Evolutionary conservation across 2,888 invertebrate genomes (phyloP), one percentile per base, ranked within the genome.

Genomic region (Chloromyia formosa): DNA sequence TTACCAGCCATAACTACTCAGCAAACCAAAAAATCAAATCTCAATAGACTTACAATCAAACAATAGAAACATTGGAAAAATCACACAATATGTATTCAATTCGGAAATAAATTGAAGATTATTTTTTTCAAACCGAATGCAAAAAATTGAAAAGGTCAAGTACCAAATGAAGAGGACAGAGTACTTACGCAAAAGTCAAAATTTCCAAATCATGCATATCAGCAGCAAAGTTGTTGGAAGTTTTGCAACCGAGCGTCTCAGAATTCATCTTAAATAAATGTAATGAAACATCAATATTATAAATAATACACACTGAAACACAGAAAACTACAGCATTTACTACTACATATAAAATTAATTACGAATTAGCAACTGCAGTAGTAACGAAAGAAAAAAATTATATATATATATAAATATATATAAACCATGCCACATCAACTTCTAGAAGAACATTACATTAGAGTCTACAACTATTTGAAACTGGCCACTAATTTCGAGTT

Each of bases 401-500:
- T 16, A 71, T 22, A 56, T 35, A 16, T 23, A 3, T 69, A 23
- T 56, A 20, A 35, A n/a, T 35, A 68, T 23, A 10, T 54, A 23
- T 54, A 69, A 69, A 12, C 62, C 2, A 35, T 35, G 27, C 27
- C 27, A 35, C 27, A 35, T 35, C 27, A 35, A 35, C 7, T 7
- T 35, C 3, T 23, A 49, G 18, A 72, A 73, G 64, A 75, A 60
- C 49, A 54, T 45, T 35, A 42, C 27, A 35, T 35, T 4, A 35
- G 2, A 35, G 27, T 35, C 27, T 35, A 35, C 2, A 35, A 7
- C 27, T 20, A 45, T 71, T 76, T 76, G 74, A 76, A 76, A 74
- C 76, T 76, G 76, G 64, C 74, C 76, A 74, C 5, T 42, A 58
- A 76, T 56, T 74, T 76, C 71, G 66, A 74, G 62, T 69, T 74